Evolutionary conservation across 2,797 vertebrate genomes (phyloP), one percentile per base, ranked within the genome.

Genomic region (Propithecus perrieri): DNA sequence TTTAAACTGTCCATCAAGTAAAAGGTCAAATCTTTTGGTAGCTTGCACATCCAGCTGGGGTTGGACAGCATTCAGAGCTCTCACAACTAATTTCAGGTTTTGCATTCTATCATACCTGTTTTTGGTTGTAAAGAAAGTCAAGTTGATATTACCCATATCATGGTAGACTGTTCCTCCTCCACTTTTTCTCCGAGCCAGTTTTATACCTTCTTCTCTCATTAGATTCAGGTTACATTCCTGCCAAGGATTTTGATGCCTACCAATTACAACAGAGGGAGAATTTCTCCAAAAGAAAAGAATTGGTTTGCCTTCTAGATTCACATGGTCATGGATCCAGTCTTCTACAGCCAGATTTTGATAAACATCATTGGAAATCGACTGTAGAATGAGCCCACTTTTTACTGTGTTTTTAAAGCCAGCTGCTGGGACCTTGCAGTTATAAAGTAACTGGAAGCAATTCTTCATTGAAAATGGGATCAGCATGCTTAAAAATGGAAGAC

Each of bases 161-260:
- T 99, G 99, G 98, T 99, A 99, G 55, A 99, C 99, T 0, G 99
- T 98, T 4, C 99, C 99, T 28, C 99, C 99, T 3, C 99, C 99
- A 43, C 99, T 99, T 72, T 98, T 99, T 81, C 99, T 98, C 90
- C 99, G 99, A 59, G 99, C 99, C 94, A 99, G 96, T 24, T 98
- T 98, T 90, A 99, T 97, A 0, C 98, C 99, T 24, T 97, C 98
- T 79, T 98, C 97, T 97, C 99, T 98, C 99, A 99, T 98, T 3
- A 99, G 96, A 18, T 93, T 97, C 80, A 99, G 98, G 97, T 99
- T 98, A 94, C 99, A 99, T 97, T 99, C 99, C 50, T 98, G 98
- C 99, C 99, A 99, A 1, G 99, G 99, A 98, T 99, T 99, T 98
- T 99, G 99, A 96, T 99, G 99, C 71, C 99, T 99, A 0, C 99